Base-by-base conservation (phyloP, 1,140 invertebrate genomes). In the Aethina tumida region DNA sequence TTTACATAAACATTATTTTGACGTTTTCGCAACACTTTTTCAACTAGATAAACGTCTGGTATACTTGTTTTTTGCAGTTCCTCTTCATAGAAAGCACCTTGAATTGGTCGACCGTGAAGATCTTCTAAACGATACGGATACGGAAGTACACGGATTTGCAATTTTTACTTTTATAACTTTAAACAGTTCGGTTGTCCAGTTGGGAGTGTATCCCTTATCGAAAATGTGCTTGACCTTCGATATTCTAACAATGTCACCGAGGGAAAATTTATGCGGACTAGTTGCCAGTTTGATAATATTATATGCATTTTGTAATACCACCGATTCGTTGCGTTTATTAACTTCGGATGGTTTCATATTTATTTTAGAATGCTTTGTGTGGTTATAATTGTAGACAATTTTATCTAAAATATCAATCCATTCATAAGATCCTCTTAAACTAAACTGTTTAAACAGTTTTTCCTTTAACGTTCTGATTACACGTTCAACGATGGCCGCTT, bases 381-480 rank as follows among this genome's bases (percentile, higher is more conserved):
- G 43, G 43, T 65, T 62, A 30, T 63, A 64, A 25, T 27, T 30
- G 7, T 50, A 2, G 19, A 55, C 41, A 5, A 62, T 33, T 27
- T 53, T 26, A 20, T 55, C 21, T 30, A 63, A 37, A 9, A 48
- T 45, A 35, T 58, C 40, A 5, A 58, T 34, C 42, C 53, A 65
- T 25, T 41, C 51, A 19, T 53, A 49, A 10, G 48, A 56, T 9
- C 56, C 57, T 9, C 49, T 39, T 24, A 49, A 25, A 28, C 46
- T 58, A 48, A 64, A 64, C 12, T 49, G 39, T 45, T 52, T 50
- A 39, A 44, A 66, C 50, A 68, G 55, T 41, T 40, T 53, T 15
- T 38, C 42, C 56, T 64, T 66, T 15, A 68, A 38, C 6, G 60
- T 65, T 13, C 56, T 43, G 52, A 65, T 63, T 17, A 65, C 64